A percentile compares a stretch with the other conserved stretches of the same genome.
These are phyloP conservation scores for Oreochromis grahami DNA, from an alignment of 2,797 vertebrate genomes.

Conservation along the genomic window DNA sequence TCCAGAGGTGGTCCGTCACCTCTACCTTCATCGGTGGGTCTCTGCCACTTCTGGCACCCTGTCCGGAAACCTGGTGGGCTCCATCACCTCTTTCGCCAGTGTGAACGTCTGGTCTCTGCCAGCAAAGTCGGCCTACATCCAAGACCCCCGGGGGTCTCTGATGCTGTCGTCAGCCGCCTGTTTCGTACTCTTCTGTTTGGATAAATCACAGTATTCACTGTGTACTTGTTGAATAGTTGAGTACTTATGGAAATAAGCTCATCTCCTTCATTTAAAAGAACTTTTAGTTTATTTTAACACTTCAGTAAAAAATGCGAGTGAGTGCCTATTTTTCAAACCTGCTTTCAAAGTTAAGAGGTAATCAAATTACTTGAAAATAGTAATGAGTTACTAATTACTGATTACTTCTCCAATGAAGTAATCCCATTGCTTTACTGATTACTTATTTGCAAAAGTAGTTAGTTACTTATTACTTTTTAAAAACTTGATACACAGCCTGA, in stretches of 20 bases:
- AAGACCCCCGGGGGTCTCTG: rapidly evolving
- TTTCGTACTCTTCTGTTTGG: neutral
- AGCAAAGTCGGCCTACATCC: rapidly evolving
- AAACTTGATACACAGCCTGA: neutral
- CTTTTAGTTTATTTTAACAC: too few species aligned
- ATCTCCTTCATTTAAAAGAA: neutral
- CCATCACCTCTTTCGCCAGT: rapidly evolving
- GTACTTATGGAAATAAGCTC: neutral
- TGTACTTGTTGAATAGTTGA: rapidly evolving
- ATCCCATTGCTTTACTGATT: neutral
- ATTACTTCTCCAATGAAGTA: neutral
- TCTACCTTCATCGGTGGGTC: rapidly evolving
- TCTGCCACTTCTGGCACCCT: neutral
- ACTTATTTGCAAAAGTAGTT: neutral
- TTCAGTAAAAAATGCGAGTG: too few species aligned
- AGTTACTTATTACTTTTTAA: neutral
- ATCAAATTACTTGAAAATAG: neutral
- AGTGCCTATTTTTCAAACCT: too few species aligned
- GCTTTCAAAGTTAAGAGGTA: too few species aligned
- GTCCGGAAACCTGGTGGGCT: neutral
- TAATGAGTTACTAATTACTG: neutral
- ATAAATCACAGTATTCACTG: neutral
- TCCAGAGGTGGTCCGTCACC: neutral
- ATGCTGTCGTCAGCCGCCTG: rapidly evolving
- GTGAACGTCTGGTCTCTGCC: neutral